Percentiles rank a stretch among this genome's conserved stretches.
Evolutionary conservation across 1,140 invertebrate genomes (phyloP).

Genomic region (Drosophila sp.): DNA sequence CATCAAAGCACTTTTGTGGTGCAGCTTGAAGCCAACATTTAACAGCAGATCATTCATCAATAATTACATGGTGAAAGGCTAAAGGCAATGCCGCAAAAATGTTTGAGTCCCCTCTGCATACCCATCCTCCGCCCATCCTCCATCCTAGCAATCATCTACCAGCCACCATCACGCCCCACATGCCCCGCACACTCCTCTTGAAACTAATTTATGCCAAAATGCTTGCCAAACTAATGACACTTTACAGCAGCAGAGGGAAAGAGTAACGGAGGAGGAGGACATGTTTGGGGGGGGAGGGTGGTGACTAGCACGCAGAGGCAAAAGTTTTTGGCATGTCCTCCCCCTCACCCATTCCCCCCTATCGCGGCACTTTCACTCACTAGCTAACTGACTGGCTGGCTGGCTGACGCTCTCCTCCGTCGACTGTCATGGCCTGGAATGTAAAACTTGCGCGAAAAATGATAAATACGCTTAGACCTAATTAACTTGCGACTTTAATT

Average conservation of each 20-base stretch:
- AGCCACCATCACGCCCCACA: neutral
- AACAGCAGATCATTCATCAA: conserved; percentile 74
- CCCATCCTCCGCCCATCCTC: neutral
- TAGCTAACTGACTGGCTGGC: conserved; percentile 5
- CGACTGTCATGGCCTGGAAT: conserved; percentile 57
- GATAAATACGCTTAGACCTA: conserved; percentile 82
- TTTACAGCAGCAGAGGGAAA: conserved; percentile 52
- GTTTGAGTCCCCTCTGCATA: conserved; percentile 23
- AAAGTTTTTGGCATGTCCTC: conserved; percentile 70
- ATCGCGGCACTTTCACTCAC: neutral
- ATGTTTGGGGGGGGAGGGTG: neutral
- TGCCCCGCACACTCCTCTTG: conserved; percentile 14
- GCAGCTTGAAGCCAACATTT: conserved; percentile 48
- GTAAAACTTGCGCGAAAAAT: conserved; percentile 74
- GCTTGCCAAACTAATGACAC: conserved; percentile 77
- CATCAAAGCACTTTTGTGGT: conserved; percentile 56
- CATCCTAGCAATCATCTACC: too few relatives aligned
- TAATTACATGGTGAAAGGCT: conserved; percentile 75
- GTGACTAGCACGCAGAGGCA: conserved; percentile 45
- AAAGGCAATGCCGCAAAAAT: conserved; percentile 73
- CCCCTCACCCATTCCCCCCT: neutral
- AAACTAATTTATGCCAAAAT: conserved; percentile 79
- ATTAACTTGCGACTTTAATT: conserved; percentile 81
- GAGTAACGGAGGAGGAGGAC: neutral
- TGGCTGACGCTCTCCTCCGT: conserved; percentile 19